phyloP scores from a whole-genome alignment of 2,888 invertebrate genomes.

The Melipona bicolor region DNA sequence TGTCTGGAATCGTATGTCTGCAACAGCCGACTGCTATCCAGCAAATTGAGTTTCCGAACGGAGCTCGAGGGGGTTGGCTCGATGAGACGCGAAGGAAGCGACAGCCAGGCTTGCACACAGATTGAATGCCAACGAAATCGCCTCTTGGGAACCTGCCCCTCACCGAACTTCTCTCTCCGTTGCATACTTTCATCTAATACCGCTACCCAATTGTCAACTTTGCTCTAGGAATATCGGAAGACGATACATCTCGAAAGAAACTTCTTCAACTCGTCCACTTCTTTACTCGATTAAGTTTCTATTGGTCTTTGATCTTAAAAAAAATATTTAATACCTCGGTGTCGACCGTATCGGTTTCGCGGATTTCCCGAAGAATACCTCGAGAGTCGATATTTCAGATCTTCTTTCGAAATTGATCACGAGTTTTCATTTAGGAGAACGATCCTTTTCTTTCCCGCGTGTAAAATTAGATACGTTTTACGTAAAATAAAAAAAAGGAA shows the following conservation, averaged over 20 bases:
- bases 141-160: conserved; percentile 67
- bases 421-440: too few relatives aligned
- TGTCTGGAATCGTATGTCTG: conserved; percentile 58
- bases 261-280: conserved; percentile 16
- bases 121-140: conserved; percentile 79
- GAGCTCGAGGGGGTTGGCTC: conserved; percentile 59
- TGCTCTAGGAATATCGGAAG: conserved; percentile 53
- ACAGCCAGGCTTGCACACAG: conserved; percentile 62
- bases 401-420: too few relatives aligned
- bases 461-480: too few relatives aligned
- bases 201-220: conserved; percentile 64
- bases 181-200: conserved; percentile 77
- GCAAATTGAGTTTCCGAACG: conserved; percentile 71
- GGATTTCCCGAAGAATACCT: too few relatives aligned
- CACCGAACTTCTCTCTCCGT: conserved; percentile 49
- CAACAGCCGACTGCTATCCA: conserved; percentile 64
- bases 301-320: conserved; percentile 3
- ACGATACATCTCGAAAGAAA: conserved; percentile 56
- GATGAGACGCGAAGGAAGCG: conserved; percentile 61
- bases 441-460: too few relatives aligned
- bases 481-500: too few relatives aligned
- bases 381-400: too few relatives aligned
- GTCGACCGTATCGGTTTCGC: too few relatives aligned
- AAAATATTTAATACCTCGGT: too few relatives aligned
- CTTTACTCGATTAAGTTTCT: conserved; percentile 38